These are phyloP conservation scores for Sarotherodon lohbergeri DNA, from an alignment of 2,113 vertebrate species.

Conservation along the genomic window DNA sequence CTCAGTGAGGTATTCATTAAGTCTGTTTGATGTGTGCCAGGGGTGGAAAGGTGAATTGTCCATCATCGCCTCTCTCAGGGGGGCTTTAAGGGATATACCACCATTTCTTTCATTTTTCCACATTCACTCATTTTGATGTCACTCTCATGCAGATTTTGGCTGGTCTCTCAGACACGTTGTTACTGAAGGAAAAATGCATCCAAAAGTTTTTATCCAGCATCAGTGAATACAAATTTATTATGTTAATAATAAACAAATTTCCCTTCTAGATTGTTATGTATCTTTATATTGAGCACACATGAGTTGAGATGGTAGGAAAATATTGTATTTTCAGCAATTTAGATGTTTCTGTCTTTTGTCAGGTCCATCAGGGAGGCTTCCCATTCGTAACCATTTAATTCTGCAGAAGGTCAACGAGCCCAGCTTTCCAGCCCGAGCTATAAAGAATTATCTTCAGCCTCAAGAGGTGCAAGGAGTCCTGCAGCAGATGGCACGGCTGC, in stretches of 20 bases:
- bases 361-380: background rate
- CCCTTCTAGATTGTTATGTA: background rate
- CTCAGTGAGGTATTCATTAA: background rate
- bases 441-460: background rate
- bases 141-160: background rate
- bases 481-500: background rate
- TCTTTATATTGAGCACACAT: background rate
- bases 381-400: background rate
- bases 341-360: background rate
- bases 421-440: background rate
- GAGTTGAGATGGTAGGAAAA: background rate
- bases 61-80: background rate
- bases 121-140: background rate
- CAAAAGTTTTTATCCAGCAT: background rate
- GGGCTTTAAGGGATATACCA: background rate
- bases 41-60: conserved; percentile 5
- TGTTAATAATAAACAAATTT: too few species aligned
- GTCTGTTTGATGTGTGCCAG: background rate
- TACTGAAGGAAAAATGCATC: background rate
- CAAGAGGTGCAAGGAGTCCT: background rate
- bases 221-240: too few species aligned
- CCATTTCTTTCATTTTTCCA: background rate
- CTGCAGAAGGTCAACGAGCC: background rate
- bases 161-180: background rate
- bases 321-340: background rate